Base-by-base conservation (phyloP, 2,888 invertebrate genomes). In the Sinohyriopsis cumingii region DNA sequence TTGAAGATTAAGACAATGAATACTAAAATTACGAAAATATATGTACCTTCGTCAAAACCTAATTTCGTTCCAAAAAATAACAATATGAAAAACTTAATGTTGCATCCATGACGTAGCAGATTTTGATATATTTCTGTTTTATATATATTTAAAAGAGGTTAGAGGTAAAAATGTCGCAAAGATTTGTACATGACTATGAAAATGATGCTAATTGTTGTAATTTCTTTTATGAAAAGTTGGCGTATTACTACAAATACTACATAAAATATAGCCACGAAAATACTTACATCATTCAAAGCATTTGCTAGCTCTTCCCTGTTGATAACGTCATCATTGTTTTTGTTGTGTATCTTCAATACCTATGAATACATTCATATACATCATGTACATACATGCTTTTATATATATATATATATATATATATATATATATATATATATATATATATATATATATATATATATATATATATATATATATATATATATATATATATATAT, bases 341-440 rank as follows among this genome's bases (percentile, higher is more conserved):
- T 67, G 65, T 85, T 81, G 69, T 85, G 83, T 70, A 82, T 84
- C 75, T 81, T 79, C 54, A 85, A 64, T 2, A 84, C 82, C 85
- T 84, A 66, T 19, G 69, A 68, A 54, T 56, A 60, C 19, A 24
- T 25, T 20, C 2, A 55, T 9, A 59, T 53, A 15, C 7, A 45
- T 33, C n/a, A n/a, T 28, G 5, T 28, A 28, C 5, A 28, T 28
- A 28, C 5, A 28, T 28, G 28, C 5, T 4, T 28, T 4, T 33
- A 33, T 33, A 33, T 33, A 33, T 33, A 33, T 33, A 33, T 33
- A 33, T 33, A 33, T 33, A 33, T 33, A 33, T 33, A 33, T 33
- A 33, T 33, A 33, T 33, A 33, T 33, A 33, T 33, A 33, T 33
- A 33, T 33, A 33, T n/a, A 57, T n/a, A 57, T n/a, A 57, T n/a